Percentiles rank a stretch among this genome's conserved stretches.
phyloP scores from a whole-genome alignment of 2,888 invertebrate species.

The Dendrolimus houi region DNA sequence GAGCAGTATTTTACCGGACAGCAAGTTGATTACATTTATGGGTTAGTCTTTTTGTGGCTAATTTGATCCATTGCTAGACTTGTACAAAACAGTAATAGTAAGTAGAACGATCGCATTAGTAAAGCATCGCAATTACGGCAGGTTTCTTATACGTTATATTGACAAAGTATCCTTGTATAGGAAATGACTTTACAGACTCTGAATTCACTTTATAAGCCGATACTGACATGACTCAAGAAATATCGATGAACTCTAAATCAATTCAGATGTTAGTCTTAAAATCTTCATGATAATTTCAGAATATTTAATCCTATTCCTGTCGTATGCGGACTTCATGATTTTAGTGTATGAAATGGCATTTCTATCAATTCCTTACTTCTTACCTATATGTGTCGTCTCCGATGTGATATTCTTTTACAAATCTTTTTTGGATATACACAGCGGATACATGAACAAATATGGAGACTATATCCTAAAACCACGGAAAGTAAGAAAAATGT shows the following conservation, averaged over 20 bases:
- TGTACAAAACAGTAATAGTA: too few relatives aligned
- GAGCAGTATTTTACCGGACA: conserved; percentile 60
- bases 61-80: too few relatives aligned
- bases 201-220: too few relatives aligned
- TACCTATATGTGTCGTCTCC: conserved; percentile 40
- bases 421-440: conserved; percentile 61
- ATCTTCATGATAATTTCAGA: conserved; percentile 38
- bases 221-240: too few relatives aligned
- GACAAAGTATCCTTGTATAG: too few relatives aligned
- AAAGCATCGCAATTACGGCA: too few relatives aligned
- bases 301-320: conserved; percentile 47
- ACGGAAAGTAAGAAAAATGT: conserved; percentile 59
- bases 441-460: conserved; percentile 65
- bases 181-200: too few relatives aligned
- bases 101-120: too few relatives aligned
- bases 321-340: conserved; percentile 59
- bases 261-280: too few relatives aligned
- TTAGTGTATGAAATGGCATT: conserved; percentile 70
- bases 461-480: conserved; percentile 65
- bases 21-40: conserved; percentile 48
- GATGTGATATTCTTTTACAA: conserved; percentile 61
- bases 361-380: conserved; percentile 46
- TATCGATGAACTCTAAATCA: too few relatives aligned
- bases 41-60: conserved; percentile 27
- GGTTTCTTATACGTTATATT: too few relatives aligned